These are phyloP conservation scores for Anhinga rufa DNA, from an alignment of 2,113 vertebrate species.

Conservation along the genomic window DNA sequence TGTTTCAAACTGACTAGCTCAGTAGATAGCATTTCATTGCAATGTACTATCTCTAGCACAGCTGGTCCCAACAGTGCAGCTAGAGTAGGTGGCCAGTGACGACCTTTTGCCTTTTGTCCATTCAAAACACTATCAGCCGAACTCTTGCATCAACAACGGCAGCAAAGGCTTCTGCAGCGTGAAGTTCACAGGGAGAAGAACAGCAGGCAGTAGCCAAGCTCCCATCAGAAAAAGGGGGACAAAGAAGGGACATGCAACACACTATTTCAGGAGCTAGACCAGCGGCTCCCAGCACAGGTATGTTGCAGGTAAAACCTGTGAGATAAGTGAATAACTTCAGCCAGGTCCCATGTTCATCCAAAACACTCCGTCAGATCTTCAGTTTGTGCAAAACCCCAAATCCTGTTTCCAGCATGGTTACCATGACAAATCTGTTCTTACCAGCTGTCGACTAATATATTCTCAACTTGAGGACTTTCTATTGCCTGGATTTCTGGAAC, in stretches of 20 bases:
- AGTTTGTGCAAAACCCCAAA: not conserved
- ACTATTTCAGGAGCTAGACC: not conserved
- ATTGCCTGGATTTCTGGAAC: not conserved
- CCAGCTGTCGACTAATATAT: not conserved
- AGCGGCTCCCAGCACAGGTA: not conserved
- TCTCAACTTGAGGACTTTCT: not conserved
- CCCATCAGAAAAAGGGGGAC: not conserved
- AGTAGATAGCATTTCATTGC: not conserved
- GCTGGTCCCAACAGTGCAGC: not conserved
- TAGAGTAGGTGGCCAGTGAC: not conserved
- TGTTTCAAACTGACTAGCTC: not conserved
- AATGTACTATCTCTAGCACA: not conserved
- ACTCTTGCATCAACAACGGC: not conserved
- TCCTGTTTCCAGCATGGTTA: not conserved
- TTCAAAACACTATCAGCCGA: not conserved
- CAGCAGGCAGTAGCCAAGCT: not conserved
- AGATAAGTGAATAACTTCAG: not conserved
- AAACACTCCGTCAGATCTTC: not conserved
- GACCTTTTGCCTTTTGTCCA: not conserved
- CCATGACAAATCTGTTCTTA: not conserved
- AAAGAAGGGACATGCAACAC: fast-evolving
- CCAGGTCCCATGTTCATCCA: not conserved
- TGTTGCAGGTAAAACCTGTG: not conserved
- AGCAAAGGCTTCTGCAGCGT: not conserved
- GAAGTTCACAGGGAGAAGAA: not conserved